Percentiles rank a stretch among this genome's conserved stretches.
Conservation (phyloP, 2,888 invertebrate species). For the Volucella zonaria region DNA sequence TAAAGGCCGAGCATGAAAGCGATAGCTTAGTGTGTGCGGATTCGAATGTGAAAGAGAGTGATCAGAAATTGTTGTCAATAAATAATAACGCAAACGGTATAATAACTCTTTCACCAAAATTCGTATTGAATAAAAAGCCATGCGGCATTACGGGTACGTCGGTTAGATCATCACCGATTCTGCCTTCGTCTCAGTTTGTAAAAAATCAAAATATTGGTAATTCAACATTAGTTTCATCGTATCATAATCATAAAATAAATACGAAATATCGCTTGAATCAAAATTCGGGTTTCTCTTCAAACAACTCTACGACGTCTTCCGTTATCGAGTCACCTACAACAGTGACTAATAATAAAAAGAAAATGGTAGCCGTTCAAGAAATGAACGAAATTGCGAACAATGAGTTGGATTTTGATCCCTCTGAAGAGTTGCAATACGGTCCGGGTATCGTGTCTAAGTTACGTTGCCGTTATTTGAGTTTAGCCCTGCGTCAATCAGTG, state of each 20-base stretch:
- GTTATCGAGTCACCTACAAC: constrained; percentile 60
- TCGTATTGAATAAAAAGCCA: constrained; percentile 53
- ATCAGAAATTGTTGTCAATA: constrained; percentile 72
- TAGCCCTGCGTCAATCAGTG: constrained; percentile 90
- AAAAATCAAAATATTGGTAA: constrained; percentile 60
- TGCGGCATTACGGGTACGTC: constrained; percentile 54
- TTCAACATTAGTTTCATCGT: constrained; percentile 56
- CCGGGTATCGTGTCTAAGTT: constrained; percentile 95
- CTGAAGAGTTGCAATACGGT: constrained; percentile 93
- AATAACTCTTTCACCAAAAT: constrained; percentile 28
- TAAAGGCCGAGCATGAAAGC: constrained; percentile 58
- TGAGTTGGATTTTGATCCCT: constrained; percentile 83
- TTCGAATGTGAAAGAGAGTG: constrained; percentile 39
- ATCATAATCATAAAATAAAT: constrained; percentile 67
- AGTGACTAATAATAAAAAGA: constrained; percentile 78
- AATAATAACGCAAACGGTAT: constrained; percentile 63
- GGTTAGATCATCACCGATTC: constrained; percentile 30
- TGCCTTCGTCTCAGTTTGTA: constrained; percentile 38
- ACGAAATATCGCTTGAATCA: constrained; percentile 61
- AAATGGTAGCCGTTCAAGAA: constrained; percentile 84
- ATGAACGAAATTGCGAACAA: constrained; percentile 79
- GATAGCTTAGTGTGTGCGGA: constrained; percentile 53
- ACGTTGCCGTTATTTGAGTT: constrained; percentile 92
- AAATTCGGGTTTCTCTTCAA: constrained; percentile 36
- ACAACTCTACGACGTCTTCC: constrained; percentile 74